A percentile compares a stretch with the other conserved stretches of the same genome.
These are phyloP conservation scores for Syrmaticus mikado DNA, from an alignment of 2,113 vertebrate species.

Conservation along the genomic window DNA sequence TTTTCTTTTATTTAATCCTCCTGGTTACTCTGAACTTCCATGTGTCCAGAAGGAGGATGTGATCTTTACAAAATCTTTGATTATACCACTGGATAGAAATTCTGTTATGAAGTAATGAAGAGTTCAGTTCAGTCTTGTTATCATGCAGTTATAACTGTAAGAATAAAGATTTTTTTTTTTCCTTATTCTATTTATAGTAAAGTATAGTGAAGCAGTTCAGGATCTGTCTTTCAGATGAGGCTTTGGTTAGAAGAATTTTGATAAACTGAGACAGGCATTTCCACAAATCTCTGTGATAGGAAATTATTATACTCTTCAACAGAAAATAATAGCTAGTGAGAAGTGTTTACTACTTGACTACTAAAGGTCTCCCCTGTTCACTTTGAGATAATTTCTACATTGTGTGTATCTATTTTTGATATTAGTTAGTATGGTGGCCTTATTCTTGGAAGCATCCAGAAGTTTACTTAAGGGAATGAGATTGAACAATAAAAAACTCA, in stretches of 20 bases:
- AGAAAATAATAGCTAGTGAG: too few species aligned
- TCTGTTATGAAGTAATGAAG: not conserved
- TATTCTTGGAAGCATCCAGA: not conserved
- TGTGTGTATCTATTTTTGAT: not conserved
- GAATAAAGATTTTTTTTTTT: not conserved
- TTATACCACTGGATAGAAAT: not conserved
- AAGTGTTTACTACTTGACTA: not conserved
- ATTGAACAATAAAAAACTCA: not conserved
- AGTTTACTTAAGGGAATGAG: not conserved
- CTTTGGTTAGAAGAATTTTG: not conserved
- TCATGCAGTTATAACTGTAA: not conserved
- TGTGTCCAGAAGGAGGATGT: not conserved
- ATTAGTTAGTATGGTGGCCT: not conserved
- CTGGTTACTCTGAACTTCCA: not conserved
- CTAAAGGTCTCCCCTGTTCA: not conserved
- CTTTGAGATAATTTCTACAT: accelerated
- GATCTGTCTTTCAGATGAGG: not conserved
- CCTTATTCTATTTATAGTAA: not conserved
- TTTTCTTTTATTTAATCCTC: not conserved
- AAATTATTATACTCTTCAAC: not conserved
- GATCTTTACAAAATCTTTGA: not conserved
- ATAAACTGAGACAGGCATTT: not conserved
- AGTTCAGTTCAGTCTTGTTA: not conserved
- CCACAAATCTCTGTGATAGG: not conserved
- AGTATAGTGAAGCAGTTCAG: not conserved